A percentile compares a stretch with the other conserved stretches of the same genome.
phyloP scores from a whole-genome alignment of 2,888 invertebrate genomes.

The Ptilodon capucinus region DNA sequence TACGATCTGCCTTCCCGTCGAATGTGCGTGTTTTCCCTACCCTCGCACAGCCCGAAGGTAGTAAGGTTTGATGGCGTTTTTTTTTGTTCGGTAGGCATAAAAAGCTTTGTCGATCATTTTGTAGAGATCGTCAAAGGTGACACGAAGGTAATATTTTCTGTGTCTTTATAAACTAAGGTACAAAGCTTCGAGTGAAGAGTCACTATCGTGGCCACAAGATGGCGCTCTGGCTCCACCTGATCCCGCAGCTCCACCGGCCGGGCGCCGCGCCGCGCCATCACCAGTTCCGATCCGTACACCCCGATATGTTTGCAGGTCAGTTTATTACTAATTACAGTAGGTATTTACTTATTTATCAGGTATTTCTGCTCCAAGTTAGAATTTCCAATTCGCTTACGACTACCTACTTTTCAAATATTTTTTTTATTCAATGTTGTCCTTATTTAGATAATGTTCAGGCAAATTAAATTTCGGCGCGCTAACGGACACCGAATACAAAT shows the following conservation, averaged over 20 bases:
- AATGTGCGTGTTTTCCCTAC: conserved; percentile 24
- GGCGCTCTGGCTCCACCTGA: conserved; percentile 94
- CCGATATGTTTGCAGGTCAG: conserved; percentile 89
- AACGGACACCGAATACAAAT: conserved; percentile 19
- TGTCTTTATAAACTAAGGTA: conserved; percentile 70
- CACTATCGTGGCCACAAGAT: conserved; percentile 95
- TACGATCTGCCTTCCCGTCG: conserved; percentile 29
- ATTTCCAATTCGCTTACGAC: background rate
- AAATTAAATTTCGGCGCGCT: conserved; percentile 7
- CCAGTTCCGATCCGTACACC: conserved; percentile 86
- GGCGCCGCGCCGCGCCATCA: conserved; percentile 86
- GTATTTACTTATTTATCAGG: no score
- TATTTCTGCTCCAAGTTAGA: background rate
- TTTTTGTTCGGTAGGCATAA: background rate
- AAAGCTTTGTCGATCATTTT: background rate
- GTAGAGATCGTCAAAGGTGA: no score
- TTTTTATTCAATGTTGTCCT: background rate
- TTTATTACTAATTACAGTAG: no score
- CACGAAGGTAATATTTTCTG: no score
- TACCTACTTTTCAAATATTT: background rate
- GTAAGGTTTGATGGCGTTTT: background rate
- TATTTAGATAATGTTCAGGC: conserved; percentile 7
- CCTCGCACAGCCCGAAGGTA: background rate
- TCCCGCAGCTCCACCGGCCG: conserved; percentile 92
- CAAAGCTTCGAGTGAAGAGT: conserved; percentile 88